These are phyloP conservation scores for Axinella damicornis DNA, from an alignment of 37 sponge, comb jelly and placozoan genomes.

Conservation along the genomic window DNA sequence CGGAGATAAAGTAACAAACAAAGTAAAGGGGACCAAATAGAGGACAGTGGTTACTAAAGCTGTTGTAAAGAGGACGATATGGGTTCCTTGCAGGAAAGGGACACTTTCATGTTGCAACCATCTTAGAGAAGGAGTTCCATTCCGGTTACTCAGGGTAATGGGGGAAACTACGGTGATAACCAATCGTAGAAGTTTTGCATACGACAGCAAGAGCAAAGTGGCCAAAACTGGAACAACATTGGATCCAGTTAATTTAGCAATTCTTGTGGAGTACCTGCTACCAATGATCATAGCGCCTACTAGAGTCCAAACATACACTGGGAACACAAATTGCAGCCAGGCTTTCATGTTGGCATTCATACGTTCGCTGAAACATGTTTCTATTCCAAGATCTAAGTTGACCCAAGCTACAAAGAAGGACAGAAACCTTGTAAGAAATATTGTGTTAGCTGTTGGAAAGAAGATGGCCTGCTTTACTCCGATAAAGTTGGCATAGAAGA, in stretches of 20 bases:
- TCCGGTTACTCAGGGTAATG: too few relatives aligned
- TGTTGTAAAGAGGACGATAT: not conserved
- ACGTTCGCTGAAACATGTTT: not conserved
- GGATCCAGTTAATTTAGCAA: conserved; percentile 11
- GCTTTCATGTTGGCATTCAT: not conserved
- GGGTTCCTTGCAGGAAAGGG: not conserved
- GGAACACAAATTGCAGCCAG: conserved; percentile 32
- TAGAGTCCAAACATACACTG: conserved; percentile 14
- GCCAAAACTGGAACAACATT: conserved; percentile 33
- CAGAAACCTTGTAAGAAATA: not conserved
- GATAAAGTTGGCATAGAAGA: conserved; percentile 18
- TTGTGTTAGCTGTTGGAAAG: not conserved
- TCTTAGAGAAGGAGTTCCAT: too few relatives aligned
- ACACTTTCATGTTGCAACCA: conserved; percentile 9
- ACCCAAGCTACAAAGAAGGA: not conserved
- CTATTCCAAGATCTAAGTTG: conserved; percentile 24
- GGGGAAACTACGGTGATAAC: not conserved
- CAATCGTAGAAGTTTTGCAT: conserved; percentile 15
- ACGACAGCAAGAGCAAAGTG: conserved; percentile 22
- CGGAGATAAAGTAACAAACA: not conserved
- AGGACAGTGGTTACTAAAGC: not conserved
- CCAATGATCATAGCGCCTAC: not conserved
- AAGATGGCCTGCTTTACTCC: conserved; percentile 5
- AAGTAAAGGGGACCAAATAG: not conserved
- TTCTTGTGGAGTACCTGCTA: not conserved